A percentile compares a stretch with the other conserved stretches of the same genome.
These are phyloP conservation scores for Thoracochromis brauschi DNA, from an alignment of 2,113 vertebrate genomes.

Conservation along the genomic window DNA sequence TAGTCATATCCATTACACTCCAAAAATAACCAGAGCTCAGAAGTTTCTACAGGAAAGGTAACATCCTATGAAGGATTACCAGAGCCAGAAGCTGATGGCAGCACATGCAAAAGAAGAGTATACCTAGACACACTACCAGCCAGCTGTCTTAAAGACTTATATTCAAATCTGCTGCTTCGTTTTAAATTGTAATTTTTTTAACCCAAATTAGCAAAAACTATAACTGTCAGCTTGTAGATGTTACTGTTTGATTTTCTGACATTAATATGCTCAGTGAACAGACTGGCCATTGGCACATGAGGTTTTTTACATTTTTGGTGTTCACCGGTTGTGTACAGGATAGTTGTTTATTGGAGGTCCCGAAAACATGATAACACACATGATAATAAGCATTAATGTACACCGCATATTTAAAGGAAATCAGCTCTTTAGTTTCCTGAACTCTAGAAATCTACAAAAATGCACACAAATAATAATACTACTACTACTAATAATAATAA, in stretches of 20 bases:
- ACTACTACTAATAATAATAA: not conserved
- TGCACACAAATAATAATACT: not conserved
- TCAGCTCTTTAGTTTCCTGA: not conserved
- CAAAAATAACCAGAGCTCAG: not conserved
- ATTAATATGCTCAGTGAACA: not conserved
- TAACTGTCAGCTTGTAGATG: not conserved
- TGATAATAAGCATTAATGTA: not conserved
- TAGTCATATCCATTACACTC: not conserved
- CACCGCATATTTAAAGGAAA: not conserved
- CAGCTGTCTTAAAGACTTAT: not conserved
- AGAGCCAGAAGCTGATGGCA: not conserved
- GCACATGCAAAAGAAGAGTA: not conserved
- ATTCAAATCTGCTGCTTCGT: not conserved
- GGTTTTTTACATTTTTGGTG: not conserved
- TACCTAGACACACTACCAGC: not conserved
- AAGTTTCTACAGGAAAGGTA: not conserved
- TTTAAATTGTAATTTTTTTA: not conserved
- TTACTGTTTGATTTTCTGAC: not conserved
- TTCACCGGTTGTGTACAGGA: not conserved
- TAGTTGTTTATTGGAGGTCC: not conserved
- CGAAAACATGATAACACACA: not conserved
- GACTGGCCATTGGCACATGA: not conserved
- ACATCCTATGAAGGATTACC: not conserved
- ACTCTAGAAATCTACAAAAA: not conserved
- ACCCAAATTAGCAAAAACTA: not conserved